Conservation (phyloP, 2,113 vertebrate species). For the Eulemur macaco region DNA sequence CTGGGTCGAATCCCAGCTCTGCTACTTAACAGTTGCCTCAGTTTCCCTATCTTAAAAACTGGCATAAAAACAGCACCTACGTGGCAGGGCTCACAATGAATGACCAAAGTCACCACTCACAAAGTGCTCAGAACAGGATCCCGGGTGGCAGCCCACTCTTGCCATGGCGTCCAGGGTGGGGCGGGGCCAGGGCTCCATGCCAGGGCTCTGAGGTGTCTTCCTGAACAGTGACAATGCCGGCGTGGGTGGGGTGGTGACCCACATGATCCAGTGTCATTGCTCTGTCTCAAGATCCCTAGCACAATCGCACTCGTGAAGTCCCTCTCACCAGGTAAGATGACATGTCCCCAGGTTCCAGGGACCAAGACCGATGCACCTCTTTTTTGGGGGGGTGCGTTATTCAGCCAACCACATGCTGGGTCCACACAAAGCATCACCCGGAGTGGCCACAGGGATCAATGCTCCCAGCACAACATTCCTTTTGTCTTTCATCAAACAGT, state of each 20-base stretch:
- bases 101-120: fast-evolving
- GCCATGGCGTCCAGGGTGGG: fast-evolving
- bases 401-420: fast-evolving
- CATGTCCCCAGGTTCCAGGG: fast-evolving
- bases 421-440: fast-evolving
- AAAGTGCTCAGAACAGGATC: not conserved
- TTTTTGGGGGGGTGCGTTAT: not conserved
- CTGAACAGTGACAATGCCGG: too few species aligned
- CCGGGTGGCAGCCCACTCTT: fast-evolving
- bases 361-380: fast-evolving
- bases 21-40: not conserved
- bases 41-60: not conserved
- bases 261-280: fast-evolving
- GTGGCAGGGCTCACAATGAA: fast-evolving
- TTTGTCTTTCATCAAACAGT: too few species aligned
- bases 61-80: fast-evolving
- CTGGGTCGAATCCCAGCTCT: not conserved
- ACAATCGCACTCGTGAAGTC: not conserved
- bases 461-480: too few species aligned
- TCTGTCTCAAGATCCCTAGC: not conserved
- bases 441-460: fast-evolving
- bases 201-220: fast-evolving
- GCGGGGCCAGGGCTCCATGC: not conserved
- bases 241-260: too few species aligned
- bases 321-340: fast-evolving